Evolutionary conservation across 2,888 invertebrate genomes (phyloP), one percentile per base, ranked within the genome.

Genomic region (Ochropacha duplaris): DNA sequence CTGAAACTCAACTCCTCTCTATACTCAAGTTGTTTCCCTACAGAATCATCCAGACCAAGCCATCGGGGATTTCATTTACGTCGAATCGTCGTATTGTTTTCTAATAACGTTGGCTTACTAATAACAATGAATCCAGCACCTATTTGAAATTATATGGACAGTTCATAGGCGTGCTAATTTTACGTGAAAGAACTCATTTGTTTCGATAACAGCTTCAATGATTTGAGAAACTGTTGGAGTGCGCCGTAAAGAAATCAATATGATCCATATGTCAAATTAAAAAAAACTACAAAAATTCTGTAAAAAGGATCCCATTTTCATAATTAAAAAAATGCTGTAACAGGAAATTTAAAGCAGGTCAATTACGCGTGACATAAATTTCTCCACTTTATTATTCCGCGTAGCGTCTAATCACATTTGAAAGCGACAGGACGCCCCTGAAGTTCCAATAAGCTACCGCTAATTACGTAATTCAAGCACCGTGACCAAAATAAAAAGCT

Each of bases 401-500:
- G 58, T 59, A 61, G 73, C 74, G 79, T 78, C 79, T 82, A 83
- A 86, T 84, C 79, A 78, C 71, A 76, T 80, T 84, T 74, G 73
- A 74, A 76, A 79, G 75, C 76, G 76, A 82, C 81, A 79, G 78
- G 78, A 81, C 79, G 76, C 77, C 77, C 78, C 78, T 68, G 70
- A 80, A 83, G 78, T 83, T 78, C 79, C 83, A 87, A 89, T 87
- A 84, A 84, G 81, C 83, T 83, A 79, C 86, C 78, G 80, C 87
- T 90, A 90, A 92, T 92, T 90, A 90, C 81, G 85, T 88, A 86
- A 90, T 90, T 84, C 87, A 87, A 87, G 83, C 74, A 85, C 88
- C 88, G 87, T 90, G 87, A 89, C 87, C 76, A 70, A 84, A 88
- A 86, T 87, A 85, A 88, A 86, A 85, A 86, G 84, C 76, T 79